Evolutionary conservation across 30 jellyfish, hydroid and myxozoan genomes (phyloP).

Genomic region (Hydractinia echinata): DNA sequence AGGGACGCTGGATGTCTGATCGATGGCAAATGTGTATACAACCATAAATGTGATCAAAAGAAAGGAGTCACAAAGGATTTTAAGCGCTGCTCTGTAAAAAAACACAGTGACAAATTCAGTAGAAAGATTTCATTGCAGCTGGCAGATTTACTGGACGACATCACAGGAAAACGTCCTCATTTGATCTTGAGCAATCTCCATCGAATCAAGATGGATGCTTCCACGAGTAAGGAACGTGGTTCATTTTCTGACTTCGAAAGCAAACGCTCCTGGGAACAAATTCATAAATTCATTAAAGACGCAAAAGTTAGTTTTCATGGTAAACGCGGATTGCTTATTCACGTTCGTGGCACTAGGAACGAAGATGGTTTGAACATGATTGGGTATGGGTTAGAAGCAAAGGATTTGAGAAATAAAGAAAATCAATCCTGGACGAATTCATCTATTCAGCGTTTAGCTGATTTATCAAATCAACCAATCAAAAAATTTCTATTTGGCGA

Average conservation of each 20-base stretch:
- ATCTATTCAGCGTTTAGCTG: too few relatives aligned
- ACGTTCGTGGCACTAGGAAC: neutral
- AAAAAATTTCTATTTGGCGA: too few relatives aligned
- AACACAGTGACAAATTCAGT: too few relatives aligned
- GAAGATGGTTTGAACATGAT: too few relatives aligned
- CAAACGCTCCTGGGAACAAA: slow-evolving; percentile 2
- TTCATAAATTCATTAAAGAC: neutral
- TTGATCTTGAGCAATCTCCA: slow-evolving; percentile 4
- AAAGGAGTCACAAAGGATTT: slow-evolving; percentile 16
- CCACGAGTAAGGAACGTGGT: neutral
- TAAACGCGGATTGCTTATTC: neutral
- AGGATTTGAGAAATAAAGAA: too few relatives aligned
- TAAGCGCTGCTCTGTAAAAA: neutral
- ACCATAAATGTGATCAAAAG: slow-evolving; percentile 16
- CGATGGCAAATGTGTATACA: slow-evolving; percentile 1
- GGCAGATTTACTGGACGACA: neutral
- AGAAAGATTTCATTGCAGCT: too few relatives aligned
- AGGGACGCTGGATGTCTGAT: slow-evolving; percentile 26
- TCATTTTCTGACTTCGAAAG: slow-evolving; percentile 6
- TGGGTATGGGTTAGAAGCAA: too few relatives aligned
- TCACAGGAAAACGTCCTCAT: slow-evolving; percentile 1
- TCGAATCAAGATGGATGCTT: neutral
- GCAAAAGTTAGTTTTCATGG: slow-evolving; percentile 12
- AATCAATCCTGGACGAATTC: too few relatives aligned
- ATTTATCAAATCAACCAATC: too few relatives aligned